phyloP scores from a whole-genome alignment of 2,797 vertebrate genomes.

The Pipistrellus pipistrellus region DNA sequence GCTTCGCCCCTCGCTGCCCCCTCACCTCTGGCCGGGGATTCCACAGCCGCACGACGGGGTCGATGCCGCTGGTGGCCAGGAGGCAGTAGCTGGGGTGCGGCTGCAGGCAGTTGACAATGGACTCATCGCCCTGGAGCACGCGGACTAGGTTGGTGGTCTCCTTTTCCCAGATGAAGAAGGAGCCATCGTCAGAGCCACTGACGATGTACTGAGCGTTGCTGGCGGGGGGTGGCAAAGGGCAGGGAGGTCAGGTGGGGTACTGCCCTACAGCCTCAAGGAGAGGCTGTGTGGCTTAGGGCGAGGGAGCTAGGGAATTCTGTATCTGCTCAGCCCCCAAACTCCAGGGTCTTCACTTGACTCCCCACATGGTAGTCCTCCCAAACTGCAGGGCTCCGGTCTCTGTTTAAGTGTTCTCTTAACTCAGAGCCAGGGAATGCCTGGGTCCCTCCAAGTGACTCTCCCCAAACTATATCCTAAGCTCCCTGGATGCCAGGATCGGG shows the following conservation, averaged over 20 bases:
- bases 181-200: slow-evolving; percentile 98
- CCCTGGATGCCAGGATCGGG: neutral
- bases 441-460: neutral
- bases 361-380: neutral
- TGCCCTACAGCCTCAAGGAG: neutral
- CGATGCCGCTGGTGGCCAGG: slow-evolving; percentile 98
- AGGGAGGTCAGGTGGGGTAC: slow-evolving; percentile 63
- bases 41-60: slow-evolving; percentile 98
- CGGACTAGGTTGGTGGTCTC: slow-evolving; percentile 98
- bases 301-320: neutral
- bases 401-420: neutral
- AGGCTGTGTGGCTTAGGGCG: slow-evolving; percentile 6
- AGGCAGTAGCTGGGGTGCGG: slow-evolving; percentile 99
- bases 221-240: slow-evolving; percentile 63
- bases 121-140: slow-evolving; percentile 98
- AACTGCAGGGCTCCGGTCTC: neutral
- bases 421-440: neutral
- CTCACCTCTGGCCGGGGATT: slow-evolving; percentile 97
- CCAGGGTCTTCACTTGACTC: neutral
- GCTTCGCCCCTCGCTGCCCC: neutral
- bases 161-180: slow-evolving; percentile 99
- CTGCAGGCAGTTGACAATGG: slow-evolving; percentile 99
- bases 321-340: neutral
- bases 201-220: slow-evolving; percentile 99
- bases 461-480: neutral